Evolutionary conservation across 1,140 invertebrate species (phyloP), one percentile per base, ranked within the genome.

Genomic region (Drosophila athabasca): DNA sequence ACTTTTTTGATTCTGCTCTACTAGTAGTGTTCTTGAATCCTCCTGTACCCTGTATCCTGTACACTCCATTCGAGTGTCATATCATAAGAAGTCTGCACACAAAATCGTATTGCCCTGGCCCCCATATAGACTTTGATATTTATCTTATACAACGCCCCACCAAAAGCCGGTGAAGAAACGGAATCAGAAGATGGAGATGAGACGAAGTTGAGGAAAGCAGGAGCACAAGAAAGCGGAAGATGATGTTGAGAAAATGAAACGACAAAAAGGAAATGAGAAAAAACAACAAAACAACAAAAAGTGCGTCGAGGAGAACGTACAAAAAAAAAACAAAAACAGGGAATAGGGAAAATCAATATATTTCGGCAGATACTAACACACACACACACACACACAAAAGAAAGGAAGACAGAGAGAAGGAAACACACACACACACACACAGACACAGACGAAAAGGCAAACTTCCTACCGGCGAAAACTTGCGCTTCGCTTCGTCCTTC

Each of bases 261-360:
- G 48, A 48, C 62, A 70, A 70, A 45, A 43, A 9, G 17, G 17
- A 50, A 17, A 13, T 26, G 24, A 6, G 52, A 43, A 57, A 65
- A 60, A 66, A 65, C 60, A 65, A 39, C 11, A 13, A 13, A 66
- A 41, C 24, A 19, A 19, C 3, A 39, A 39, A 39, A 39, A 39
- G 4, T 13, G 35, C 11, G 11, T 5, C 4, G 35, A 1, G 13
- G 35, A 13, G 35, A 39, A 3, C 35, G 58, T 60, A 76, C 62
- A 53, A 29, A 26, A 55, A 44, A 48, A 49, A 67, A 69, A 58
- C 19, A 55, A 49, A 39, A 39, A 13, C 35, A 79, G 72, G 80
- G 62, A 79, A 73, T 68, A 53, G 50, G 76, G 80, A 85, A 84
- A 84, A 84, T 84, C 80, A 54, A 84, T 85, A 84, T 54, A 84